Conservation (phyloP, 2,797 vertebrate genomes). For the Falco cherrug region DNA sequence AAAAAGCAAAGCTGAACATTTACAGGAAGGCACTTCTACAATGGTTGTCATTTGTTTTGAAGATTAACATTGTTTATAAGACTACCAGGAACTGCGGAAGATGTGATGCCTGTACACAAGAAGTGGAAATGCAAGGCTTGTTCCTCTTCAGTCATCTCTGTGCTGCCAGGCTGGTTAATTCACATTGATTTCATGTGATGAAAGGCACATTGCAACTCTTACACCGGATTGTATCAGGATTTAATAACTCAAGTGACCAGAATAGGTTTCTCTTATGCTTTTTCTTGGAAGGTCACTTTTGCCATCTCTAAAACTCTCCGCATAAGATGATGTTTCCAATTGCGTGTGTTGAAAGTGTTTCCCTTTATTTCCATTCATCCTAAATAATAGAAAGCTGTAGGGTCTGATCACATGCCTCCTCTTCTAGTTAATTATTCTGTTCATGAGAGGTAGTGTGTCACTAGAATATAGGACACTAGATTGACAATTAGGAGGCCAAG, state of each 20-base stretch:
- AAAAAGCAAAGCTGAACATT: conserved; percentile 36
- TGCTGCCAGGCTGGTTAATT: background rate
- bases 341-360: conserved; percentile 2
- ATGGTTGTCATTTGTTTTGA: conserved; percentile 63
- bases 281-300: background rate
- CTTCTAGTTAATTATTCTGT: conserved; percentile 30
- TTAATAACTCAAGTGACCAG: background rate
- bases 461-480: conserved; percentile 42
- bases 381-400: conserved; percentile 59
- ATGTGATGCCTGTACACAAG: background rate
- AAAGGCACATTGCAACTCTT: background rate
- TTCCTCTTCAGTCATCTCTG: background rate
- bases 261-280: background rate
- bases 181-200: background rate
- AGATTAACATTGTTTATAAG: conserved; percentile 44
- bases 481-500: background rate
- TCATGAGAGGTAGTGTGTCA: conserved; percentile 48
- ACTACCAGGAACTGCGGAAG: background rate
- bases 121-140: background rate
- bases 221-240: background rate
- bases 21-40: conserved; percentile 51
- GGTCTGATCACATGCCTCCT: conserved; percentile 39
- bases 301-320: background rate
- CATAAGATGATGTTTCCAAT: background rate
- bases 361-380: conserved; percentile 35